phyloP scores from a whole-genome alignment of 2,113 vertebrate species.

The Passer montanus region DNA sequence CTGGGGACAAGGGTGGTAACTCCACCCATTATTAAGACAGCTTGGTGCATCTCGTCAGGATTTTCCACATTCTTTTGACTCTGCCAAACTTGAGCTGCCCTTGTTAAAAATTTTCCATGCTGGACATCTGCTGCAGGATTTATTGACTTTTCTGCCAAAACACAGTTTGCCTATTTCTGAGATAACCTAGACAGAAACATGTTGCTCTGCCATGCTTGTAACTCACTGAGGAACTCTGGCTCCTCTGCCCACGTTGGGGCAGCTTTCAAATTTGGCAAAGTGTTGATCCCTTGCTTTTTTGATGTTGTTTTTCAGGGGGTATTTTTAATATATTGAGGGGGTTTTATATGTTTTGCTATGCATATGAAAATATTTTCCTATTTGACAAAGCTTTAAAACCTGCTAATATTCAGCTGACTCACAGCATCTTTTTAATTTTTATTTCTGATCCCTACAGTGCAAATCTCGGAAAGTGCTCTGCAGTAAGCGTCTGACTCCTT shows the following conservation, averaged over 20 bases:
- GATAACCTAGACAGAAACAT: not conserved
- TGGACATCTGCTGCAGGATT: constrained; percentile 60
- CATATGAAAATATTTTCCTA: not conserved
- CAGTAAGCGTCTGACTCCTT: not conserved
- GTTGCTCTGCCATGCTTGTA: not conserved
- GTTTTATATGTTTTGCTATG: not conserved
- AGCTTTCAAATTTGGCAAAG: not conserved
- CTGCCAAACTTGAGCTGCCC: not conserved
- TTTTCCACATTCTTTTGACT: constrained; percentile 40
- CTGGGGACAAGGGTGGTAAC: not conserved
- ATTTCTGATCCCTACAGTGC: not conserved
- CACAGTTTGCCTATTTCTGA: constrained; percentile 9
- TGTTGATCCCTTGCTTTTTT: not conserved
- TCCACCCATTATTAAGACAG: not conserved
- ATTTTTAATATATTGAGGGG: not conserved
- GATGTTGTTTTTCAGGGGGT: not conserved
- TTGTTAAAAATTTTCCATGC: constrained; percentile 51
- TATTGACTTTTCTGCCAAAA: constrained; percentile 56
- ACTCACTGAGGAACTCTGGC: not conserved
- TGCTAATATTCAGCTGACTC: not conserved
- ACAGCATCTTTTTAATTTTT: not conserved
- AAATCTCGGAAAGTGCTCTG: not conserved
- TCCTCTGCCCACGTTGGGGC: not conserved
- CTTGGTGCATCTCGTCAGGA: not conserved
- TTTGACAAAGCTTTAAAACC: not conserved